Evolutionary conservation across 2,113 vertebrate species (phyloP).

Genomic region (Mola mola): DNA sequence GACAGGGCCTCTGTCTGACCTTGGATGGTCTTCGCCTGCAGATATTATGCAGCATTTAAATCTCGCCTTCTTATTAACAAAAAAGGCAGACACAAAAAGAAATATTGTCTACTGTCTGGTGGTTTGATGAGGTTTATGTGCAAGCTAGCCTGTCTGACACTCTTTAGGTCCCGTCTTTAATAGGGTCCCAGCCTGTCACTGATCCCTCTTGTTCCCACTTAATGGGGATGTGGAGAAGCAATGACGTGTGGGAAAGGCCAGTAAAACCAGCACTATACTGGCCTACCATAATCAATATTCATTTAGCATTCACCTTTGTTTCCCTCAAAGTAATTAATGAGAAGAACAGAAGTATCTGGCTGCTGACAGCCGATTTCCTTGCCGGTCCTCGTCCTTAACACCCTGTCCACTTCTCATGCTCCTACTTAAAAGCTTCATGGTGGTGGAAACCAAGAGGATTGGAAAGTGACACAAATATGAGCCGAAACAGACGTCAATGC

Average conservation of each 20-base stretch:
- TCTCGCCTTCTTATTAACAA: no score
- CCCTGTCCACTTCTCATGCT: constrained; percentile 55
- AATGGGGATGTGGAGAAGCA: constrained; percentile 76
- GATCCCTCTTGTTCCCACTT: constrained; percentile 77
- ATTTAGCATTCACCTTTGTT: constrained; percentile 71
- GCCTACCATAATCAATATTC: constrained; percentile 78
- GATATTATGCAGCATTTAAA: no score
- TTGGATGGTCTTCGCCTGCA: no score
- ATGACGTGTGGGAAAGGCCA: constrained; percentile 74
- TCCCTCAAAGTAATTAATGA: constrained; percentile 77
- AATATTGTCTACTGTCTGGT: constrained; percentile 32
- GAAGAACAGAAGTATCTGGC: constrained; percentile 71
- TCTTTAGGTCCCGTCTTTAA: constrained; percentile 64
- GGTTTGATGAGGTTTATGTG: constrained; percentile 30
- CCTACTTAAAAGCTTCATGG: constrained; percentile 75
- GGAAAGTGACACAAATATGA: constrained; percentile 46
- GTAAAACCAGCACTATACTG: constrained; percentile 61
- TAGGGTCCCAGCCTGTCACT: constrained; percentile 67
- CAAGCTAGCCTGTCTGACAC: constrained; percentile 58
- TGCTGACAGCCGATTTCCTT: constrained; percentile 77
- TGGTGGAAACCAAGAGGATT: constrained; percentile 49
- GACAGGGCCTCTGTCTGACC: no score
- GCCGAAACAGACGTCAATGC: constrained; percentile 29
- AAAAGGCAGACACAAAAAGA: constrained; percentile 28
- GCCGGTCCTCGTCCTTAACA: constrained; percentile 63